A percentile compares a stretch with the other conserved stretches of the same genome.
Conservation (phyloP, 2,888 invertebrate species). For the Ischnus inquisitorius region DNA sequence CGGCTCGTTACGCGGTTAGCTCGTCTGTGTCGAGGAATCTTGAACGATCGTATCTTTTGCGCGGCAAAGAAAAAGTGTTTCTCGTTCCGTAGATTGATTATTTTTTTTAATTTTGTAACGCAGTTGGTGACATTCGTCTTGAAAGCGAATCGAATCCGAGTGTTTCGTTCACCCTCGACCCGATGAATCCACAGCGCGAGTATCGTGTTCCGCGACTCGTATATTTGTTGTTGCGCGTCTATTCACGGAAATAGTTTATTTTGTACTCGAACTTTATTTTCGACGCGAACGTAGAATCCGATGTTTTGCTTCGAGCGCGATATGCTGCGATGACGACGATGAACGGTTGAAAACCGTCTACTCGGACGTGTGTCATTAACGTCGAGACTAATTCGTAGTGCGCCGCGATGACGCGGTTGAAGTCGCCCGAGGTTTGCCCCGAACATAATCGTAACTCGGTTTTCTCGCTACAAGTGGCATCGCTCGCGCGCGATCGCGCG, state of each 20-base stretch:
- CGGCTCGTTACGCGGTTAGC: neutral
- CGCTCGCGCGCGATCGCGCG: neutral
- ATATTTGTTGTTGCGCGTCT: no score
- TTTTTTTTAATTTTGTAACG: neutral
- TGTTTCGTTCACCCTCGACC: no score
- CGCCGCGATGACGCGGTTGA: slow-evolving; percentile 47
- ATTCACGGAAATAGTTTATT: neutral
- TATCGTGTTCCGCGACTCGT: no score
- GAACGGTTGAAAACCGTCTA: slow-evolving; percentile 19
- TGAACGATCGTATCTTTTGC: slow-evolving; percentile 10
- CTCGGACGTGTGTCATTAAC: slow-evolving; percentile 56
- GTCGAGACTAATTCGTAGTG: slow-evolving; percentile 58
- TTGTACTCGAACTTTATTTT: neutral
- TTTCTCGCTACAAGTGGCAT: slow-evolving; percentile 50
- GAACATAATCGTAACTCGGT: neutral
- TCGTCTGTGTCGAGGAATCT: slow-evolving; percentile 26
- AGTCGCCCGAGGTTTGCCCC: slow-evolving; percentile 21
- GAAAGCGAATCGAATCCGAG: no score
- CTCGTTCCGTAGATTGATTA: neutral
- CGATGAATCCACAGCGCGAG: no score
- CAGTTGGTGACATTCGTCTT: neutral
- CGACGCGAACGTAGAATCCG: neutral
- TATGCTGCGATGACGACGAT: slow-evolving; percentile 4
- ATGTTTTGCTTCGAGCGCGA: neutral
- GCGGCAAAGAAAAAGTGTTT: neutral